A percentile compares a stretch with the other conserved stretches of the same genome.
phyloP scores from a whole-genome alignment of 2,888 invertebrate species.

The Steinernema scapterisci region DNA sequence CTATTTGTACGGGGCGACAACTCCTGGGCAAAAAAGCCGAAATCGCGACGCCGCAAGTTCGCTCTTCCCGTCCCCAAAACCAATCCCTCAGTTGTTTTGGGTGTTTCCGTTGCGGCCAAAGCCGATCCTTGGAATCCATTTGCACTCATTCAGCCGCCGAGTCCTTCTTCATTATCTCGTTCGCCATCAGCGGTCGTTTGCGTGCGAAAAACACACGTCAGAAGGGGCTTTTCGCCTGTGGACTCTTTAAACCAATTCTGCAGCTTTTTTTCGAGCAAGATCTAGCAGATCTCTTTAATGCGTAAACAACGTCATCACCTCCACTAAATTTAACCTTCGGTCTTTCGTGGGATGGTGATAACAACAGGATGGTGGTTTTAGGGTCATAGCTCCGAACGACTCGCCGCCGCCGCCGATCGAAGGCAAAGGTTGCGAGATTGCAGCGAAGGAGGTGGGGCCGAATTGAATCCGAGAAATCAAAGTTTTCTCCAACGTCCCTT shows the following conservation, averaged over 20 bases:
- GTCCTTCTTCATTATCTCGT: conserved; percentile 6
- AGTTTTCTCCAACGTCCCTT: too few species aligned
- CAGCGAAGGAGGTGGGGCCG: background rate
- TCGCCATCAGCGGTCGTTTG: background rate
- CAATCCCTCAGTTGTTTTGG: background rate
- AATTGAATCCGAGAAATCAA: too few species aligned
- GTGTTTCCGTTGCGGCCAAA: background rate
- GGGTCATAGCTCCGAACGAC: background rate
- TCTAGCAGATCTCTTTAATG: background rate
- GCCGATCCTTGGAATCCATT: background rate
- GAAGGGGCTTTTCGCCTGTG: background rate
- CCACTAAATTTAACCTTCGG: conserved; percentile 2
- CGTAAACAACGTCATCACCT: conserved; percentile 24
- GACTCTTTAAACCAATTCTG: conserved; percentile 15
- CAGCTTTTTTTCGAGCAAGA: background rate
- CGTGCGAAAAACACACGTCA: conserved; percentile 30
- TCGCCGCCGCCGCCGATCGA: too few species aligned
- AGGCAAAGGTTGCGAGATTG: background rate
- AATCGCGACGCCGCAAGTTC: background rate
- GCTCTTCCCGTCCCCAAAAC: background rate
- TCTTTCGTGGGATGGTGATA: background rate
- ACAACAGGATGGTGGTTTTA: background rate
- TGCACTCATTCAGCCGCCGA: background rate
- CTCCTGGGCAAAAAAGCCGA: background rate
- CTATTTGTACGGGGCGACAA: background rate